Base-by-base conservation (phyloP, 1,140 invertebrate species). In the Drosophila sucinea region DNA sequence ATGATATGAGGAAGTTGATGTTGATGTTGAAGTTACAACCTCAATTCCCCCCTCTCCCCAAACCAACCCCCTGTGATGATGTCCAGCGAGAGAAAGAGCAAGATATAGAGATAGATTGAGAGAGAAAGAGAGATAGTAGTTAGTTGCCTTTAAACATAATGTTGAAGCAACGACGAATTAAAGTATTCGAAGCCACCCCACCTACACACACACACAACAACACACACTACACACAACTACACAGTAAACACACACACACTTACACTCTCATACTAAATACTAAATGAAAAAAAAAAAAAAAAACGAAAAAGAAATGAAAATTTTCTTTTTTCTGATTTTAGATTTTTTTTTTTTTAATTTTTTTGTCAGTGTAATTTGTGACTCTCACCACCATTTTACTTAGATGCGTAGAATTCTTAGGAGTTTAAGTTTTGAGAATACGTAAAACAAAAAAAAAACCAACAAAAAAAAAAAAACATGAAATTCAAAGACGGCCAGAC, bases 331-430 rank as follows among this genome's bases (percentile, higher is more conserved):
- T 51, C 7, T 7, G 25, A 51, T 27, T 38, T 38, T 38, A 27
- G 7, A 25, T 7, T 17, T 23, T 25, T 47, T 27, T 51, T 27
- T 27, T 51, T 51, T 51, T 17, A 17, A 17, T 17, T 17, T 51
- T 27, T 27, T 51, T 51, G 44, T 51, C 44, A 51, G 44, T 86
- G 83, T 86, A 86, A 86, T 86, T 80, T 51, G 83, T 87, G 83
- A 89, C 84, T 89, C 84, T 87, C 84, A 87, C 83, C 84, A 87
- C 84, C 84, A 89, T 89, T 89, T 86, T 89, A 84, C 72, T 86
- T 89, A 89, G 84, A 89, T 89, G 85, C 84, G 84, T 89, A 89
- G 84, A 81, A 81, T 81, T 89, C 80, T 78, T 73, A 85, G 56
- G 87, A 89, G 80, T 70, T 86, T 87, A 84, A 67, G 70, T 89